Evolutionary conservation across 2,888 invertebrate species (phyloP).

Genomic region (Cephus runcator): DNA sequence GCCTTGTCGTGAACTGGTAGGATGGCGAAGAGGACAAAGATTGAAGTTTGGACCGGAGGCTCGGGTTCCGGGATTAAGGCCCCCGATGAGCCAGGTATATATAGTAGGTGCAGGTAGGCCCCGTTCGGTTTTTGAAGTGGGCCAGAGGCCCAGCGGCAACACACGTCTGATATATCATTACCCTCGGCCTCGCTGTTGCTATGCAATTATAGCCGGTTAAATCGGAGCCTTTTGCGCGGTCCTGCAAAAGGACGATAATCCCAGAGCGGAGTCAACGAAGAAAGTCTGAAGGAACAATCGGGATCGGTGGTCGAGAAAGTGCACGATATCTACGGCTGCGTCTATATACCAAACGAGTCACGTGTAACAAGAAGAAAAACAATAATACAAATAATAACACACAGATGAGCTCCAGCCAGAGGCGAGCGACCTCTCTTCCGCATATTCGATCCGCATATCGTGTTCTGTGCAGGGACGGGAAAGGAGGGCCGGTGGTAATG

Average conservation of each 20-base stretch:
- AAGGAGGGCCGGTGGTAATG: constrained; percentile 26
- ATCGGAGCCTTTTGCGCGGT: constrained; percentile 35
- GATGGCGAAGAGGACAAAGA: no score
- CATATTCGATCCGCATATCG: no score
- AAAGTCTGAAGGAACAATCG: neutral
- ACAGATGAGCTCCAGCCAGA: no score
- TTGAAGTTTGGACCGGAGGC: neutral
- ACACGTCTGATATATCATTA: constrained; percentile 61
- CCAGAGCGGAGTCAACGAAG: neutral
- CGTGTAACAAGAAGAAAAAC: constrained; percentile 54
- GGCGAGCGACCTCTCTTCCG: no score
- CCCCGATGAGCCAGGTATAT: neutral
- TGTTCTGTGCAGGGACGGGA: no score
- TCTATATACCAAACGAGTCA: no score
- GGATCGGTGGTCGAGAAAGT: neutral
- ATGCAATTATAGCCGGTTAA: constrained; percentile 64
- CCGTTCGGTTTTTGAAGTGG: constrained; percentile 45
- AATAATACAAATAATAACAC: constrained; percentile 46
- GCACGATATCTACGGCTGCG: no score
- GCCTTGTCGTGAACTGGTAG: no score
- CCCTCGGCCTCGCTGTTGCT: constrained; percentile 61
- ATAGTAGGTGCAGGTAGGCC: neutral
- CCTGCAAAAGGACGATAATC: neutral
- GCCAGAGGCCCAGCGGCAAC: constrained; percentile 50
- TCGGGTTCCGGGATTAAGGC: neutral